Base-by-base conservation (phyloP, 1,140 invertebrate species). In the Limonius californicus region DNA sequence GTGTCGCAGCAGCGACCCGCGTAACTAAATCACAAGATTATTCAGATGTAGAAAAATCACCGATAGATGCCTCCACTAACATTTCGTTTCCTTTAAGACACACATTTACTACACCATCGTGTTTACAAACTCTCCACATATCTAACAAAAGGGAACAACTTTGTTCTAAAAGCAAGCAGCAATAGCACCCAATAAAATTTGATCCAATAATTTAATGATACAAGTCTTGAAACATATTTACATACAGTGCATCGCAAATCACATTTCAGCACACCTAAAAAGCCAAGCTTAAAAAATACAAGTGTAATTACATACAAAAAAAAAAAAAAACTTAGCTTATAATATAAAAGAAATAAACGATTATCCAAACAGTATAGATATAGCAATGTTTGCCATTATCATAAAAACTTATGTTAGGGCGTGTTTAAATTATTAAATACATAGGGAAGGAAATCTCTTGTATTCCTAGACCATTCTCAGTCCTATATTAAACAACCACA, bases 261-360 rank as follows among this genome's bases (percentile, higher is more conserved):
- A 73, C 70, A 70, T 69, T 43, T 61, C 70, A 70, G 68, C 69
- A 73, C 72, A 73, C 72, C 70, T 73, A 73, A 70, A 67, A 68
- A 69, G 61, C 68, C 68, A 70, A 66, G 60, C 60, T 61, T 39
- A 66, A 68, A 64, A 66, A 70, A 70, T 62, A 64, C 66, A 68
- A 65, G 62, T 66, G 19, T 57, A 63, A 64, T 65, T 68, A 67
- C 58, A 67, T 63, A 63, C 60, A 68, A 65, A 64, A 58, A 65
- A 64, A n/a, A n/a, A n/a, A n/a, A n/a, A n/a, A n/a, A n/a, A n/a
- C n/a, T n/a, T 23, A 59, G 32, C 55, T 16, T 61, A n/a, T 21
- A 43, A 53, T 57, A 23, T 55, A 35, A 53, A 43, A 67, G 21
- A 54, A 59, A 58, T 65, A 65, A 61, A 27, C 42, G 27, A 6